A percentile compares a stretch with the other conserved stretches of the same genome.
Conservation (phyloP, 2,797 vertebrate species). For the Otus scops region DNA sequence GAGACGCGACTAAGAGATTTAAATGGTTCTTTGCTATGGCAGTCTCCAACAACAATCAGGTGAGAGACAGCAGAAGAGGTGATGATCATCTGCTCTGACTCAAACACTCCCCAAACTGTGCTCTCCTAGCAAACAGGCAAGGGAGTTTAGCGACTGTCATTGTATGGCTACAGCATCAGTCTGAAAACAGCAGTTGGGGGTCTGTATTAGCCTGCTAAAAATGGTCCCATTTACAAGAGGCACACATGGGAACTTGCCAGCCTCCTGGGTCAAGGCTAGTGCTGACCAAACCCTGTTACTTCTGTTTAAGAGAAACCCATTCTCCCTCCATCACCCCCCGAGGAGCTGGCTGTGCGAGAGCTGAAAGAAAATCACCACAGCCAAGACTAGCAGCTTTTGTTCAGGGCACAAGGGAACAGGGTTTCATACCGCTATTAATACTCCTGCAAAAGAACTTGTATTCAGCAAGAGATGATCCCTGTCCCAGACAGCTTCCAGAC, state of each 20-base stretch:
- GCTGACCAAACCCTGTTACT: background rate
- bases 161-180: background rate
- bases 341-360: background rate
- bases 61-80: background rate
- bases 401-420: background rate
- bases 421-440: background rate
- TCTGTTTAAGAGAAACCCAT: background rate
- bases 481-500: background rate
- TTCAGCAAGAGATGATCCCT: background rate
- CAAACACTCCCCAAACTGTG: background rate
- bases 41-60: fast-evolving
- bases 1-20: background rate
- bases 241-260: background rate
- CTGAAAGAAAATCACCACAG: background rate
- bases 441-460: background rate
- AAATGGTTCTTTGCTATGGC: background rate
- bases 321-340: background rate
- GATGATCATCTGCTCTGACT: background rate
- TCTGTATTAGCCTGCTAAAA: background rate
- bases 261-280: background rate
- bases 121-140: background rate
- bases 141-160: background rate
- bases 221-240: background rate
- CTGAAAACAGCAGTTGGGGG: background rate
- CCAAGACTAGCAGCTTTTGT: background rate